These are phyloP conservation scores for Micrasema minimum DNA, from an alignment of 1,140 invertebrate species.

Conservation along the genomic window DNA sequence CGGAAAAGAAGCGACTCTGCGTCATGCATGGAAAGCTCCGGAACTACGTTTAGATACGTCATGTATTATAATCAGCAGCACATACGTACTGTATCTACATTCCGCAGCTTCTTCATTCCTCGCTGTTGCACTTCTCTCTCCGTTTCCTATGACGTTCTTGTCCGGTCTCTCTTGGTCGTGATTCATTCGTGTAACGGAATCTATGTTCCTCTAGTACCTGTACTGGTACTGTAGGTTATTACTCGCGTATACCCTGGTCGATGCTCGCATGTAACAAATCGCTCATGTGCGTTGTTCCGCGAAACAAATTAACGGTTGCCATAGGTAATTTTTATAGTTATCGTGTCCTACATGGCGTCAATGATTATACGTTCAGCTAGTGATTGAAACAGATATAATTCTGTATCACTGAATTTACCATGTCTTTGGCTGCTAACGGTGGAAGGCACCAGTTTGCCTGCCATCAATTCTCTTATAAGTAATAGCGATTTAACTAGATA, in stretches of 20 bases:
- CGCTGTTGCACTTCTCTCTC: too few relatives aligned
- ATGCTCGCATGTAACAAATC: conserved; percentile 25
- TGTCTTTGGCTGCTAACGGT: neutral
- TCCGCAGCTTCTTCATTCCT: too few relatives aligned
- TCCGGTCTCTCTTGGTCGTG: conserved; percentile 14
- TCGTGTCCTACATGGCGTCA: conserved; percentile 25
- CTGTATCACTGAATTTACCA: too few relatives aligned
- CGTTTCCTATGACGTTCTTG: neutral
- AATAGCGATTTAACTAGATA: too few relatives aligned
- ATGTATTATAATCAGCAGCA: neutral
- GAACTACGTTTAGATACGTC: conserved; percentile 6
- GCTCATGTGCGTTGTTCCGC: conserved; percentile 26
- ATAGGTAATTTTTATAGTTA: conserved; percentile 33
- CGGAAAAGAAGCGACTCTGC: conserved; percentile 11
- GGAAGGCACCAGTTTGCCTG: too few relatives aligned
- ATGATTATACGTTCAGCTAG: conserved; percentile 20
- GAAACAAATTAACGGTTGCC: conserved; percentile 33
- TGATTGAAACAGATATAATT: conserved; percentile 25
- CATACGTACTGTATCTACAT: neutral
- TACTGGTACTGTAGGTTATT: neutral
- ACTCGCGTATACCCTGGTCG: neutral
- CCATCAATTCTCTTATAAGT: too few relatives aligned
- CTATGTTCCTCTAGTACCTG: neutral
- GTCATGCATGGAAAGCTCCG: conserved; percentile 17
- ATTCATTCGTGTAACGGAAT: conserved; percentile 22